Evolutionary conservation across 2,888 invertebrate genomes (phyloP), one percentile per base, ranked within the genome.

Genomic region (Thecocarcelia acutangulata): DNA sequence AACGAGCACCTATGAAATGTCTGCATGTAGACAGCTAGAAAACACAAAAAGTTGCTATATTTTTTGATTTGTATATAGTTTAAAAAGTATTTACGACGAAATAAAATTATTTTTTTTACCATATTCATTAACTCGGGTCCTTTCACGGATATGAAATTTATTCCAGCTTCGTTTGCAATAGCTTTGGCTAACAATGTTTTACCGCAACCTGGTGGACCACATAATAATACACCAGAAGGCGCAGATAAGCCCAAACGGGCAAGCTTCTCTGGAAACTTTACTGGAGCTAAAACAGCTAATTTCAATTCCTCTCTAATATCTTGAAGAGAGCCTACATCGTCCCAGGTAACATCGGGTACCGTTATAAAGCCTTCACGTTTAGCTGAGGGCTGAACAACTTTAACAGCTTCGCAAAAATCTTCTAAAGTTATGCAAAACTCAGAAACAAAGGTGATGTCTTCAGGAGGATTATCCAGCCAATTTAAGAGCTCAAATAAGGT

Each of bases 101-200:
- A n/a, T n/a, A n/a, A n/a, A n/a, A n/a, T n/a, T n/a, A n/a, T n/a
- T n/a, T n/a, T n/a, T n/a, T 0, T 91, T 90, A 96, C 96, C 99
- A 99, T 99, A 89, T 98, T 99, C 75, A 99, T 92, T 69, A 99
- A 91, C 91, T 99, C 99, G 0, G 99, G 99, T 15, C 99, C 99
- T 92, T 99, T 99, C 0, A 99, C 98, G 8, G 98, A 98, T 86
- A 99, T 98, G 87, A 99, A 99, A 91, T 99, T 99, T 48, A 99
- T 97, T 40, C 98, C 98, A 46, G 98, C 97, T 91, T 99, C 99
- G 91, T 99, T 99, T 0, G 99, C 99, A 46, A 99, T 95, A 24
- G 99, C 99, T 92, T 99, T 99, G 1, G 99, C 99, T 66, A 99
- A 91, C 33, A 99, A 92, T 0, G 99, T 99, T 92, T 99, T 99